Conservation (phyloP, 2,113 vertebrate species). For the Lophotis ruficrista region DNA sequence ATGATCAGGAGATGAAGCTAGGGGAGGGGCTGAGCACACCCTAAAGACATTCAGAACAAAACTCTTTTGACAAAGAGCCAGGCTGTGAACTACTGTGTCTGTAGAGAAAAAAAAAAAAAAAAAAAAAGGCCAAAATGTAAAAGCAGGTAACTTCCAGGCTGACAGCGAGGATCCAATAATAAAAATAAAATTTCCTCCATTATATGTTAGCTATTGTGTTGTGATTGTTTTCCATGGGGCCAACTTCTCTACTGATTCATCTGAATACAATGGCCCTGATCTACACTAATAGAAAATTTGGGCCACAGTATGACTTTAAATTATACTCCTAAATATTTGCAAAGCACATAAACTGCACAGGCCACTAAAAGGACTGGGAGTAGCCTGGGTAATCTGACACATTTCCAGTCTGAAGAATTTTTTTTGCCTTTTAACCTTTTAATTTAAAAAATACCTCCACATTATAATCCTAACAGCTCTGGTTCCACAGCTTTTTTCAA, state of each 20-base stretch:
- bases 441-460: background rate
- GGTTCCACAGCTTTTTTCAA: background rate
- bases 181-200: background rate
- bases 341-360: background rate
- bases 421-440: background rate
- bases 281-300: background rate
- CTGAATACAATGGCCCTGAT: background rate
- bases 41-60: slow-evolving; percentile 5
- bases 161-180: background rate
- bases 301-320: background rate
- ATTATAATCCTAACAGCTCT: background rate
- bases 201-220: fast-evolving
- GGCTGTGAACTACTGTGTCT: background rate
- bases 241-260: background rate
- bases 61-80: background rate
- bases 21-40: background rate
- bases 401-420: background rate
- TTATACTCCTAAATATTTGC: background rate
- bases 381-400: background rate
- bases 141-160: background rate
- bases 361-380: background rate
- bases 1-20: background rate
- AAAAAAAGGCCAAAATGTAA: background rate
- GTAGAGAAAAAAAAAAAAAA: background rate
- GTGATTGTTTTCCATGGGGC: background rate